These are phyloP conservation scores for Cydia fagiglandana DNA, from an alignment of 1,140 invertebrate species.

Conservation along the genomic window DNA sequence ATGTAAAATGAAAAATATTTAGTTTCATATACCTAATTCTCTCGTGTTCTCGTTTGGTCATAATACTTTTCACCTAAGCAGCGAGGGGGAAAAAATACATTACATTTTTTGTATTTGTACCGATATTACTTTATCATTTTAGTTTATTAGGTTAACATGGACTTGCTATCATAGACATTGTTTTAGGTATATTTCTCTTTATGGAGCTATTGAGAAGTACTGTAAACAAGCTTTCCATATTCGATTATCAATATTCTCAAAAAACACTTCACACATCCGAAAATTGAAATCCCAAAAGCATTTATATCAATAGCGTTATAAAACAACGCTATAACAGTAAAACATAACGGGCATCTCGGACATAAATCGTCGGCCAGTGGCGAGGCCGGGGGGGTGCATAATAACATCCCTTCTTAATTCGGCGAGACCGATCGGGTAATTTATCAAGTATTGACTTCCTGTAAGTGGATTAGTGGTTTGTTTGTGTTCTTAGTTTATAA, in stretches of 20 bases:
- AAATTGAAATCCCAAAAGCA: conserved; percentile 39
- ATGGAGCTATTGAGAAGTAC: too few species aligned
- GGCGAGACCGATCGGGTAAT: conserved; percentile 65
- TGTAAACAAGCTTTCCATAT: too few species aligned
- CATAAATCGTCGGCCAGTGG: conserved; percentile 62
- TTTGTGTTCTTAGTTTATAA: conserved; percentile 48
- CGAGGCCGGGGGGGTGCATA: conserved; percentile 64
- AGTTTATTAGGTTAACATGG: too few species aligned
- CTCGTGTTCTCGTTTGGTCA: too few species aligned
- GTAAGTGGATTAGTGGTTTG: conserved; percentile 39
- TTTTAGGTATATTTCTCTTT: too few species aligned
- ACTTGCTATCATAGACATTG: too few species aligned
- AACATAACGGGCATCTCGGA: conserved; percentile 62
- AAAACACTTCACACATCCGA: conserved; percentile 33
- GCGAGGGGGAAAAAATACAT: too few species aligned
- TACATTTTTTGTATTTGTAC: too few species aligned
- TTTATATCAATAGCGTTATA: conserved; percentile 71
- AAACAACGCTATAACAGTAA: conserved; percentile 74
- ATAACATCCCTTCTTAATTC: conserved; percentile 59
- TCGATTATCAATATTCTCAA: neutral
- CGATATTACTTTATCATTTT: too few species aligned
- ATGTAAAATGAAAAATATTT: too few species aligned
- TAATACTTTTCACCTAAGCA: too few species aligned
- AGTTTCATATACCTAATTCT: too few species aligned
- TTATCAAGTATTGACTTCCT: conserved; percentile 59